Conservation (phyloP, 2,113 vertebrate species). For the Phoenicopterus ruber region DNA sequence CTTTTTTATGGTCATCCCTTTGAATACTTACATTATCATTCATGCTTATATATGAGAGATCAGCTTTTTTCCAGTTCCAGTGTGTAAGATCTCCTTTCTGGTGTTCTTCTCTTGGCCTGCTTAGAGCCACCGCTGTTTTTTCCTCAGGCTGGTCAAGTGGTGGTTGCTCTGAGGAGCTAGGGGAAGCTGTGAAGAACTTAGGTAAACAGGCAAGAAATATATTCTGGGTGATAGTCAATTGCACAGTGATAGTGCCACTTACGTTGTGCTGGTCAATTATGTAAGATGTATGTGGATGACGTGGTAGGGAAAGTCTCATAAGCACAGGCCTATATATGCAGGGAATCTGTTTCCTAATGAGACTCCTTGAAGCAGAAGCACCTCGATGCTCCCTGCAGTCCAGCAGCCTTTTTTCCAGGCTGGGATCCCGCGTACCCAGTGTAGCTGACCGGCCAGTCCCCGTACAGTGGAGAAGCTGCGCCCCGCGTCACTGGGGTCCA, state of each 20-base stretch:
- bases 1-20: not conserved
- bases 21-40: not conserved
- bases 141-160: not conserved
- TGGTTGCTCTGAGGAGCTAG: not conserved
- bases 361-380: not conserved
- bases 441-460: not conserved
- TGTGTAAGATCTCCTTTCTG: not conserved
- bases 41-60: not conserved
- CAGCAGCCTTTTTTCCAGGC: not conserved
- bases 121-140: not conserved
- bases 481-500: accelerated
- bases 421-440: not conserved
- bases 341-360: not conserved
- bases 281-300: not conserved
- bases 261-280: not conserved
- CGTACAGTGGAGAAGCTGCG: not conserved
- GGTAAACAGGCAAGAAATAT: not conserved
- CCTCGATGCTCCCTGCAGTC: not conserved
- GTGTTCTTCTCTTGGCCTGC: not conserved
- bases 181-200: not conserved
- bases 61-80: not conserved
- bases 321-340: not conserved
- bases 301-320: not conserved
- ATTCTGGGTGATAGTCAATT: not conserved
- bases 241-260: not conserved